Base-by-base conservation (phyloP, 2,113 vertebrate species). In the Seriola dumerili region DNA sequence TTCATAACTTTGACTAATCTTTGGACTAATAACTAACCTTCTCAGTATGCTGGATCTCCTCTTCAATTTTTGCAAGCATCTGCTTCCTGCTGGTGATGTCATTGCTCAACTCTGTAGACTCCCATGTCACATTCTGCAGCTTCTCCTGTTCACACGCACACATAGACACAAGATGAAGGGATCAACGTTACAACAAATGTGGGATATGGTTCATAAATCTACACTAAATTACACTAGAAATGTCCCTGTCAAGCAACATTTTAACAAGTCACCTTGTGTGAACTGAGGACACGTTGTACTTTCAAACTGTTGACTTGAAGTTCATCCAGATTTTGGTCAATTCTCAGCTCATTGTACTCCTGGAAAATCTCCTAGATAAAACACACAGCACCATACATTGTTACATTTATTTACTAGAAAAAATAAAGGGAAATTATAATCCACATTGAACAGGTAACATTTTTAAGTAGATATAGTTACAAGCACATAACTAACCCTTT, bases 181-280 rank as follows among this genome's bases (percentile, higher is more conserved):
- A 48, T 42, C 4, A 80, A 17, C 36, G 36, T 0, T 1, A n/a
- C 7, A 57, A 42, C 32, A 66, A 38, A 11, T 2, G 0, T 36
- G 23, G 3, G 5, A 40, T 4, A 34, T 1, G 3, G 71, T 80
- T 65, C 9, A n/a, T 32, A 12, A 9, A n/a, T 48, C 13, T 52
- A n/a, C 46, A 55, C 21, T 42, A 29, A 14, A 57, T 58, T 2
- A 78, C 21, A 54, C 10, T 4, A 58, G 64, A 55, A 48, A 65
- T 29, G 7, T 68, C 34, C 55, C 4, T 32, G 19, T 6, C 50
- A 5, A 17, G 4, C 38, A 44, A 38, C 21, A 42, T 21, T 34
- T 9, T 5, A 17, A 54, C 3, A 9, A 66, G 50, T 80, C 48
- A 92, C 93, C 92, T 89, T 91, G 44, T 91, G 71, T 50, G 68